A percentile compares a stretch with the other conserved stretches of the same genome.
Conservation (phyloP, 2,113 vertebrate genomes). For the Seriola rivoliana region DNA sequence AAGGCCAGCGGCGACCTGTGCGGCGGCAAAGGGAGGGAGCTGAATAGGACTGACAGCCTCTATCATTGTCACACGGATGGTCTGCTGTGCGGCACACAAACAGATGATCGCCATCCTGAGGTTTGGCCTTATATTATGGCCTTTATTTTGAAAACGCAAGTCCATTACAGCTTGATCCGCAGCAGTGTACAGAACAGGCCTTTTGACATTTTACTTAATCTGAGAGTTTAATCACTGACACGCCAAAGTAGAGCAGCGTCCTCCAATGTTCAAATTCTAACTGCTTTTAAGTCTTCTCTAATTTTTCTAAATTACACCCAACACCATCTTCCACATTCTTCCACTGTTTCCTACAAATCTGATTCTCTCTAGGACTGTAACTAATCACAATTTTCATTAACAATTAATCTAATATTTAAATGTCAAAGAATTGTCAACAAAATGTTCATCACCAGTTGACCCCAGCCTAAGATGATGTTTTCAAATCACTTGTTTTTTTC, state of each 20-base stretch:
- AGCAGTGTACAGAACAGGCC: neutral
- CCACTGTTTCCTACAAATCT: neutral
- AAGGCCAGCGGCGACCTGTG: slow-evolving; percentile 46
- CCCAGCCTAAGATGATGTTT: neutral
- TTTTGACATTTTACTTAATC: slow-evolving; percentile 14
- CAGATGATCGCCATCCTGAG: slow-evolving; percentile 12
- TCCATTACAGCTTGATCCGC: neutral
- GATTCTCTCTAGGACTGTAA: neutral
- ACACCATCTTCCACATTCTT: neutral
- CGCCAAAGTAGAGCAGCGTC: no score
- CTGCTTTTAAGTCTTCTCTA: neutral
- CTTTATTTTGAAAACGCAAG: neutral
- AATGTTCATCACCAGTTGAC: no score
- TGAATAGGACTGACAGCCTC: slow-evolving; percentile 32
- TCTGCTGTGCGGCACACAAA: slow-evolving; percentile 14
- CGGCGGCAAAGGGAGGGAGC: neutral
- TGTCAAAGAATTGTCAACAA: neutral
- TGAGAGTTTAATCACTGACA: neutral
- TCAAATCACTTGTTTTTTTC: neutral
- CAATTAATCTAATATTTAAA: neutral
- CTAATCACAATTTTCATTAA: neutral
- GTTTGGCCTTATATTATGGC: neutral
- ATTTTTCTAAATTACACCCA: neutral
- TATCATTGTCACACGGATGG: slow-evolving; percentile 6
- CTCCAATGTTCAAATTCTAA: neutral